A percentile compares a stretch with the other conserved stretches of the same genome.
Conservation (phyloP, 2,113 vertebrate genomes). For the Phaetusa simplex region DNA sequence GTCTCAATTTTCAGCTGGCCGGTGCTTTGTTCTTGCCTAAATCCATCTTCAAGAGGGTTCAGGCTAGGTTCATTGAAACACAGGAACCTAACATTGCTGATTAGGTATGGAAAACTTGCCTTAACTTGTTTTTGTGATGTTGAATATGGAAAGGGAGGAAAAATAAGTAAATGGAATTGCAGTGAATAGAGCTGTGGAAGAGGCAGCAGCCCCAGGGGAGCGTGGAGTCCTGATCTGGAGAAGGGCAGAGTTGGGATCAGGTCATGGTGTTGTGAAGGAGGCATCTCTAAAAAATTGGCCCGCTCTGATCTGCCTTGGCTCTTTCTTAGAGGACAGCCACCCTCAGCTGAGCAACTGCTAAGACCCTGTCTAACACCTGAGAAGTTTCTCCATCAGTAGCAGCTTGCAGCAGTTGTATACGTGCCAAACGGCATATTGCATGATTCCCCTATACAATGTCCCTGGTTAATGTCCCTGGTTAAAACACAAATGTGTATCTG, state of each 20-base stretch:
- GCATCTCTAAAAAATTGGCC: neutral
- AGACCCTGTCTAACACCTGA: neutral
- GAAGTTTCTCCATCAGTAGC: neutral
- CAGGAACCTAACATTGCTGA: neutral
- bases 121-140: neutral
- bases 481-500: neutral
- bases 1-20: neutral
- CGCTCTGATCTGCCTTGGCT: neutral
- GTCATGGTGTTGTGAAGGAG: neutral
- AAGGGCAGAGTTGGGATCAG: neutral
- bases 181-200: neutral
- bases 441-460: rapidly evolving
- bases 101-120: neutral
- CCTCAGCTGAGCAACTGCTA: neutral
- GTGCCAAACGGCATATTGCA: neutral
- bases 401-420: neutral
- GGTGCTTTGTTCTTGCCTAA: neutral
- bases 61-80: neutral
- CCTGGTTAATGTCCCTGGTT: too few relatives aligned
- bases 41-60: neutral
- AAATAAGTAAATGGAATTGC: neutral
- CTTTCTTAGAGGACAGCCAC: neutral
- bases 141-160: neutral
- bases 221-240: neutral
- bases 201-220: neutral